Base-by-base conservation (phyloP, 2,797 vertebrate genomes). In the Hippopotamyrus pictus region DNA sequence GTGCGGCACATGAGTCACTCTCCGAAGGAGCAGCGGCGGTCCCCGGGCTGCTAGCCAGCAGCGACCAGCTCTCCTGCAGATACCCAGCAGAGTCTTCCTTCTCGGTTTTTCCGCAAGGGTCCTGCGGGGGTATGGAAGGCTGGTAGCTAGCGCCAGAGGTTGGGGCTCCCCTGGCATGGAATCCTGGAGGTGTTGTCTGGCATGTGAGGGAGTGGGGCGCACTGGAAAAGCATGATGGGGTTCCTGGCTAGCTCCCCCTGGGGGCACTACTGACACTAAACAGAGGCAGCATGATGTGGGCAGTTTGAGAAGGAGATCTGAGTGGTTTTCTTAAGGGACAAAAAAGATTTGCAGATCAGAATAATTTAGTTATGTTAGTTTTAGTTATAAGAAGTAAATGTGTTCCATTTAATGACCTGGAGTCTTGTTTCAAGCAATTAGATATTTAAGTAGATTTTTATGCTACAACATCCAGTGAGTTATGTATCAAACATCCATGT, bases 81-180 rank as follows among this genome's bases (percentile, higher is more conserved):
- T 86, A 89, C 89, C 95, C 95, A 96, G 69, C 69, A 33, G 95
- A 95, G 93, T 89, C 93, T 3, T 33, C 92, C 93, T 92, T 91
- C 92, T 92, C 94, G 95, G 95, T 89, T 29, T 94, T 92, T 94
- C 93, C 93, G 94, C 94, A 95, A 92, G 88, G 89, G 92, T 92
- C 92, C 92, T 91, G 92, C 51, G 0, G 29, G 11, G 25, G 12
- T 37, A 37, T 2, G 14, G 69, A 33, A 73, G 37, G 65, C 65
- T 12, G 29, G 69, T 37, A 17, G 5, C 33, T 41, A 17, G 29
- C 0, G 4, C 12, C 69, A 14, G 25, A 41, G 33, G 12, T 33
- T 76, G 69, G 25, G 11, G 29, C 29, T 73, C 25, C 12, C 29
- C 65, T 73, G 65, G 65, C 9, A 11, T 73, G 29, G 29, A 73